phyloP scores from a whole-genome alignment of 2,113 vertebrate species.

The Tiliqua scincoides region DNA sequence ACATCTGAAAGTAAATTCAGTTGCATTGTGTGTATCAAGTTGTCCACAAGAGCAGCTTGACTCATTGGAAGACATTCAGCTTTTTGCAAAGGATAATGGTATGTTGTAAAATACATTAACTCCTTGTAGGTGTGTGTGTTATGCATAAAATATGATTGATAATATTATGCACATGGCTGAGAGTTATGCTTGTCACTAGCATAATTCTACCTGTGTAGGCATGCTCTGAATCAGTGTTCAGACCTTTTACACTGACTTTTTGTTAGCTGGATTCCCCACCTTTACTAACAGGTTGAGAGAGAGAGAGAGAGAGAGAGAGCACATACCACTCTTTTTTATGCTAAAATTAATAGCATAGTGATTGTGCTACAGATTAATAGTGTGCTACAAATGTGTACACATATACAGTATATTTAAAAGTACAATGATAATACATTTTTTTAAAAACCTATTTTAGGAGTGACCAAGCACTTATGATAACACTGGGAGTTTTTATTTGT shows the following conservation, averaged over 20 bases:
- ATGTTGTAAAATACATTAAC: slow-evolving; percentile 48
- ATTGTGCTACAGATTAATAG: neutral
- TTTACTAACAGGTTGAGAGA: neutral
- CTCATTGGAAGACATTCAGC: slow-evolving; percentile 79
- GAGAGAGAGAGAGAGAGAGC: no score
- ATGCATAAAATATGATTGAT: no score
- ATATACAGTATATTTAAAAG: neutral
- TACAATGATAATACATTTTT: no score
- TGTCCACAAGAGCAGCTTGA: slow-evolving; percentile 80
- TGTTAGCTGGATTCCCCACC: neutral
- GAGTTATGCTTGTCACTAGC: neutral
- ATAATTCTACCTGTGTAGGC: neutral
- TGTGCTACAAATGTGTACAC: no score
- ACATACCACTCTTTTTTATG: neutral
- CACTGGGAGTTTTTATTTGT: neutral
- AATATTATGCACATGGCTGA: neutral
- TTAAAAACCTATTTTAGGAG: neutral
- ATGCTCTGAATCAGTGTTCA: neutral
- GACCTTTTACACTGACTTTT: no score
- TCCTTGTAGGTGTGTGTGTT: neutral
- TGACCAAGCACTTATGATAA: neutral
- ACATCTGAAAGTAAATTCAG: slow-evolving; percentile 59
- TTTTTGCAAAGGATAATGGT: slow-evolving; percentile 81
- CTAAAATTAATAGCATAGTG: neutral
- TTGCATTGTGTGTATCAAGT: slow-evolving; percentile 77